phyloP scores from a whole-genome alignment of 2,888 invertebrate species.

The Stramonita haemastoma region DNA sequence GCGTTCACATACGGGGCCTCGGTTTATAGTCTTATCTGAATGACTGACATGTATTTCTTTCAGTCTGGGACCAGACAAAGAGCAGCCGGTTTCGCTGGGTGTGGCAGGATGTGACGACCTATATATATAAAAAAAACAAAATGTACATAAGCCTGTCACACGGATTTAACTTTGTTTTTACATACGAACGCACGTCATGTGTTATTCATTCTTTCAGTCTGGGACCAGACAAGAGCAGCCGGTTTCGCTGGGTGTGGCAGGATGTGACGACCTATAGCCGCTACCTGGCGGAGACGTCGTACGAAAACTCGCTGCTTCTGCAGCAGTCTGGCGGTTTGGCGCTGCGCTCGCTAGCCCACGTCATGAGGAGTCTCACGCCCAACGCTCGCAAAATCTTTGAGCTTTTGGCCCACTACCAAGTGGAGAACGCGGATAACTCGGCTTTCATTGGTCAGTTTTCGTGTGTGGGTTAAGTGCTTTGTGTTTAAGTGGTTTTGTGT shows the following conservation, averaged over 20 bases:
- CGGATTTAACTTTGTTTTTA: too few relatives aligned
- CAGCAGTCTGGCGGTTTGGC: conserved; percentile 83
- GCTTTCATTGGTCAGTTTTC: conserved; percentile 85
- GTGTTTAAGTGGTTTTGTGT: background rate
- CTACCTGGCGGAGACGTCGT: conserved; percentile 85
- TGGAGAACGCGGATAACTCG: conserved; percentile 85
- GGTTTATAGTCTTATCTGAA: too few relatives aligned
- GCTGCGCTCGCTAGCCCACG: conserved; percentile 90
- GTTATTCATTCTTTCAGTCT: conserved; percentile 86
- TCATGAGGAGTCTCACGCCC: conserved; percentile 91
- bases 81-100: conserved; percentile 90
- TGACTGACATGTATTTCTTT: conserved; percentile 56
- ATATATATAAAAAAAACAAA: too few relatives aligned
- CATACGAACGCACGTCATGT: too few relatives aligned
- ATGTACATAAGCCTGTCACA: too few relatives aligned
- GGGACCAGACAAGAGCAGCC: conserved; percentile 90
- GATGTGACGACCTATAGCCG: conserved; percentile 91
- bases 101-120: too few relatives aligned
- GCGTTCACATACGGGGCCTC: too few relatives aligned
- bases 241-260: conserved; percentile 94
- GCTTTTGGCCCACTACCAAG: conserved; percentile 88
- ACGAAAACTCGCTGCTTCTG: conserved; percentile 87
- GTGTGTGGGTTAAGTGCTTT: background rate
- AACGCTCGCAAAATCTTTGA: conserved; percentile 87
- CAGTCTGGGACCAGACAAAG: conserved; percentile 94